Evolutionary conservation across 2,888 invertebrate species (phyloP).

Genomic region (Dinocampus coccinellae): DNA sequence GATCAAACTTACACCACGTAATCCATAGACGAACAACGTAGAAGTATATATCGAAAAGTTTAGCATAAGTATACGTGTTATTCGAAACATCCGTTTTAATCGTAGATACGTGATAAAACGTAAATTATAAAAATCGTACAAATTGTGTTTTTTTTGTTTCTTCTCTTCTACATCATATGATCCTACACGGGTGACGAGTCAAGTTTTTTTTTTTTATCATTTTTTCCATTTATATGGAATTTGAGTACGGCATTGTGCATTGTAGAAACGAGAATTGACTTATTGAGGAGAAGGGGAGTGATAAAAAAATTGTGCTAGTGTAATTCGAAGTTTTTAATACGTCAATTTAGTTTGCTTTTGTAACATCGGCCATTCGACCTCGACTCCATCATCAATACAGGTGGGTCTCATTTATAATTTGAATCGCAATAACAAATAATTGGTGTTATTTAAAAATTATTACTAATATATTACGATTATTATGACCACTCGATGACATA

Average conservation of each 20-base stretch:
- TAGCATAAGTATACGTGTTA: conserved; percentile 51
- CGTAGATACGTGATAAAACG: no score
- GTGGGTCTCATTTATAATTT: neutral
- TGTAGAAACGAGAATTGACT: neutral
- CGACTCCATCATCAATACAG: conserved; percentile 14
- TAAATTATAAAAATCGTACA: conserved; percentile 52
- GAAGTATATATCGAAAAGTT: neutral
- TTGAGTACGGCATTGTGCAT: neutral
- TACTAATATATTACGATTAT: no score
- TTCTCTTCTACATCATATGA: neutral
- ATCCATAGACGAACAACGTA: conserved; percentile 36
- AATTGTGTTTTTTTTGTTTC: conserved; percentile 38
- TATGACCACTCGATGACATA: no score
- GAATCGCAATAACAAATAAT: neutral
- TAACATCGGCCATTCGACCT: conserved; percentile 26
- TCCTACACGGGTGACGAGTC: neutral
- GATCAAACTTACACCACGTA: conserved; percentile 24
- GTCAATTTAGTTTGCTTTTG: conserved; percentile 6
- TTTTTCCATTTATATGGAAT: neutral
- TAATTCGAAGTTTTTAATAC: neutral
- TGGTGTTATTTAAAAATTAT: no score
- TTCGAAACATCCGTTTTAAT: conserved; percentile 53
- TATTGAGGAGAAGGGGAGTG: neutral
- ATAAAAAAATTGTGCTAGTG: no score
- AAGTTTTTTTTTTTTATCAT: neutral